Evolutionary conservation across 2,797 vertebrate species (phyloP).

Genomic region (Anabacerthia variegaticeps): DNA sequence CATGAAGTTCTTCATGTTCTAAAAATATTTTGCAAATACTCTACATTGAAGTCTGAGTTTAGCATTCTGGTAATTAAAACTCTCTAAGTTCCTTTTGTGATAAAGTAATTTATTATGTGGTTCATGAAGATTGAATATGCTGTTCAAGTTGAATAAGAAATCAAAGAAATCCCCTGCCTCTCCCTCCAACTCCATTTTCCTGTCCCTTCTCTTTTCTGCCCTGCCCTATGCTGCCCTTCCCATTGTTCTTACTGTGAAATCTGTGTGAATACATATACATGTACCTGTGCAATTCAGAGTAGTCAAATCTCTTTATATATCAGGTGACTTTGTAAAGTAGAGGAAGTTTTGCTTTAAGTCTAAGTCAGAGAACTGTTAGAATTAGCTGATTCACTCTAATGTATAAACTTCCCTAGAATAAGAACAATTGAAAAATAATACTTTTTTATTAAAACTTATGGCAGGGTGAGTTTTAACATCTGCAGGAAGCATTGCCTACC

Average conservation of each 20-base stretch:
- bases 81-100: not conserved
- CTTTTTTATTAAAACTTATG: not conserved
- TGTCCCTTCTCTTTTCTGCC: not conserved
- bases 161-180: not conserved
- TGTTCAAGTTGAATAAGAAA: not conserved
- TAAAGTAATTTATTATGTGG: not conserved
- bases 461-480: not conserved
- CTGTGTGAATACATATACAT: not conserved
- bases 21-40: not conserved
- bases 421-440: not conserved
- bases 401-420: not conserved
- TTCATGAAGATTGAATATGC: not conserved
- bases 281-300: not conserved
- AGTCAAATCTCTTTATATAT: not conserved
- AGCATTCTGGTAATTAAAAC: not conserved
- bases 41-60: not conserved
- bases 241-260: not conserved
- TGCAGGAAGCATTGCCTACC: not conserved
- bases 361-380: not conserved
- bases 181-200: accelerated
- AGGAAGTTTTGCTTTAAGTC: not conserved
- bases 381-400: not conserved
- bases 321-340: not conserved
- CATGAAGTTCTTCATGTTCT: not conserved
- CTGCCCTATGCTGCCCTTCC: not conserved